Evolutionary conservation across 2,113 vertebrate genomes (phyloP).

Genomic region (Lota lota): DNA sequence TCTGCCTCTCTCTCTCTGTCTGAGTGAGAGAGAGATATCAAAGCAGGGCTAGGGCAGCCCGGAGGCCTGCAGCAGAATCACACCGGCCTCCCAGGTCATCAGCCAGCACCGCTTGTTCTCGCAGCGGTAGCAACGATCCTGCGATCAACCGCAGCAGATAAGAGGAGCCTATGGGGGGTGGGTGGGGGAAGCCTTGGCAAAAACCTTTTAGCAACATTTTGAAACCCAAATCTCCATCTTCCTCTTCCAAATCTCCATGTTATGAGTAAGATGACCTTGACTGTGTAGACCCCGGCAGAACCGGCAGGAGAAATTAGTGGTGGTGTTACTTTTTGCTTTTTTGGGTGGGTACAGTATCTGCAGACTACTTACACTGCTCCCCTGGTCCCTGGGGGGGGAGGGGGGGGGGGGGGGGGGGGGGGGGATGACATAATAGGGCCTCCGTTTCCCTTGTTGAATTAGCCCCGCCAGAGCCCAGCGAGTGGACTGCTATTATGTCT

Average conservation of each 20-base stretch:
- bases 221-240: conserved; percentile 55
- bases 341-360: conserved; percentile 37
- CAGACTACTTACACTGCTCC: conserved; percentile 15
- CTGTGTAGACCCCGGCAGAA: conserved; percentile 37
- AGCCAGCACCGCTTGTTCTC: conserved; percentile 42
- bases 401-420: conserved; percentile 22
- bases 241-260: conserved; percentile 49
- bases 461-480: conserved; percentile 31
- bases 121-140: conserved; percentile 47
- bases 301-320: conserved; percentile 13
- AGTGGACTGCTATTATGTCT: conserved; percentile 55
- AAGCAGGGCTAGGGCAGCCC: conserved; percentile 77
- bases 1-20: conserved; percentile 62
- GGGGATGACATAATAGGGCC: conserved; percentile 50
- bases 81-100: conserved; percentile 64
- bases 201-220: conserved; percentile 45
- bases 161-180: conserved; percentile 40
- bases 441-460: conserved; percentile 24
- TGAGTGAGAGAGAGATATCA: conserved; percentile 89
- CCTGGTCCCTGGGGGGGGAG: conserved; percentile 23
- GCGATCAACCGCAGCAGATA: conserved; percentile 48
- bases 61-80: conserved; percentile 82
- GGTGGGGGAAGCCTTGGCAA: conserved; percentile 42
- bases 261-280: conserved; percentile 57
- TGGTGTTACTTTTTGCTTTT: conserved; percentile 9